Conservation (phyloP, 2,797 vertebrate genomes). For the Antennarius maculatus region DNA sequence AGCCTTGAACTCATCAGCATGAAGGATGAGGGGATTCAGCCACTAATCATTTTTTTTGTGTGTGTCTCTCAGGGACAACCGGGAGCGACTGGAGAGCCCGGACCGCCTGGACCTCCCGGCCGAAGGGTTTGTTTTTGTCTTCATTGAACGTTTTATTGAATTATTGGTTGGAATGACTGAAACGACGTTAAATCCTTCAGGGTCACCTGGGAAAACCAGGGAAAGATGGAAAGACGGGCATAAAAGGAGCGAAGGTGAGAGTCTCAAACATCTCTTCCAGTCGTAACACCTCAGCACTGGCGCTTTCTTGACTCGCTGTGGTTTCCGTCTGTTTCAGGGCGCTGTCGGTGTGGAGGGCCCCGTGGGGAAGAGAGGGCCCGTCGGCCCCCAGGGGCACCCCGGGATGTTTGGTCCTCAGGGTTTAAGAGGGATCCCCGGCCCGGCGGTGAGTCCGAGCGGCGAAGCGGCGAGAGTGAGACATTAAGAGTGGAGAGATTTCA, state of each 20-base stretch:
- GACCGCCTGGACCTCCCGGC: slow-evolving; percentile 86
- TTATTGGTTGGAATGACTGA: slow-evolving; percentile 29
- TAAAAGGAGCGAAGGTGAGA: slow-evolving; percentile 80
- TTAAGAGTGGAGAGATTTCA: background rate
- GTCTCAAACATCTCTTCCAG: slow-evolving; percentile 3
- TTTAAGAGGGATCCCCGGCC: slow-evolving; percentile 93
- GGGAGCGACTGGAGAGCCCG: slow-evolving; percentile 88
- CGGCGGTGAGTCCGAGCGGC: slow-evolving; percentile 84
- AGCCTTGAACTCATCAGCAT: background rate
- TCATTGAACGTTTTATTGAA: background rate
- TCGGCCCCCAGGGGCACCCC: slow-evolving; percentile 90
- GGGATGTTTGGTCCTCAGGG: slow-evolving; percentile 92
- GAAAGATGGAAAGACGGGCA: slow-evolving; percentile 74
- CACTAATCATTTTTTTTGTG: too few species aligned
- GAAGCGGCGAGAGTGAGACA: background rate
- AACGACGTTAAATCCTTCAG: slow-evolving; percentile 52
- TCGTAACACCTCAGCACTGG: background rate
- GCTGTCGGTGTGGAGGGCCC: slow-evolving; percentile 90
- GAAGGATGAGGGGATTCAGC: background rate
- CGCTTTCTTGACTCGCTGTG: slow-evolving; percentile 1
- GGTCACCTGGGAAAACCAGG: slow-evolving; percentile 81
- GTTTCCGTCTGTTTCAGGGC: slow-evolving; percentile 78
- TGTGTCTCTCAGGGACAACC: slow-evolving; percentile 80
- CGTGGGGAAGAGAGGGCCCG: slow-evolving; percentile 91
- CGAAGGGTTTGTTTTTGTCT: slow-evolving; percentile 81